A percentile compares a stretch with the other conserved stretches of the same genome.
Conservation (phyloP, 2,797 vertebrate species). For the Tokudaia tokunoshimensis region DNA sequence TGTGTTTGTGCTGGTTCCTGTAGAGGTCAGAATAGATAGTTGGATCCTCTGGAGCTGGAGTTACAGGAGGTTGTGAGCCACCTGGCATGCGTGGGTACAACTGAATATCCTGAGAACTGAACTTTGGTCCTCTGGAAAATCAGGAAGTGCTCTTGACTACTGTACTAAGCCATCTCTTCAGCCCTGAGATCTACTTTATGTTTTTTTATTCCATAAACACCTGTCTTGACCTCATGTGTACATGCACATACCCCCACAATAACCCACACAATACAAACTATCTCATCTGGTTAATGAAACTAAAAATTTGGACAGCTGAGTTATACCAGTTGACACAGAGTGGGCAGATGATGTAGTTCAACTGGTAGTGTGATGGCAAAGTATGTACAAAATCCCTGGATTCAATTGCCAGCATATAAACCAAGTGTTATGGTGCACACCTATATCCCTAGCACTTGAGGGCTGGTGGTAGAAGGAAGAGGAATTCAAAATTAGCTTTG, state of each 20-base stretch:
- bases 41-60: neutral
- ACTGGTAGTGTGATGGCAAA: neutral
- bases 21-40: neutral
- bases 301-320: constrained; percentile 1
- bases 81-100: neutral
- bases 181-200: constrained; percentile 41
- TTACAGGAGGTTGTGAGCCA: neutral
- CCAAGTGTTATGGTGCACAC: neutral
- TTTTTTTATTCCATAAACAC: constrained; percentile 55
- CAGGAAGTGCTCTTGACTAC: neutral
- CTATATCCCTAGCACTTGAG: neutral
- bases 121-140: neutral
- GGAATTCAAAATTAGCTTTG: neutral
- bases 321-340: constrained; percentile 24
- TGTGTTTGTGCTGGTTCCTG: neutral
- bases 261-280: constrained; percentile 1
- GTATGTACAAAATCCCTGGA: neutral
- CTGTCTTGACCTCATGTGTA: neutral
- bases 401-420: neutral
- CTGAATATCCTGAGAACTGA: neutral
- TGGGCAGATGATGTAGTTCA: neutral
- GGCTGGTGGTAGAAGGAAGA: too few relatives aligned
- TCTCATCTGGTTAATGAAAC: constrained; percentile 40
- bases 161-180: neutral
- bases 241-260: neutral